A percentile compares a stretch with the other conserved stretches of the same genome.
These are phyloP conservation scores for Stichopus horrens DNA, from an alignment of 53 echinoderm and acorn worm species.

Conservation along the genomic window DNA sequence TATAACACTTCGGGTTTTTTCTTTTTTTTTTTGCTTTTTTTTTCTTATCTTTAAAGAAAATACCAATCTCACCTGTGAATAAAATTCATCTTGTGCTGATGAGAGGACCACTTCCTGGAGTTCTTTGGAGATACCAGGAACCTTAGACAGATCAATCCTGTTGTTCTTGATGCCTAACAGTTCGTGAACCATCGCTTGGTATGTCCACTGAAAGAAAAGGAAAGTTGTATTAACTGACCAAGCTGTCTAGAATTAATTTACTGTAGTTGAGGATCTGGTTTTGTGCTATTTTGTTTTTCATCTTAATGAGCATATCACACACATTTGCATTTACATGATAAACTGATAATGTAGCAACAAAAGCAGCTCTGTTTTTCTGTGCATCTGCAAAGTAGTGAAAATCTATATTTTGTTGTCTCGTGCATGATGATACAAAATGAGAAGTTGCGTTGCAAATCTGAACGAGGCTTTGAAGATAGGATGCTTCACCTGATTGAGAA, in stretches of 20 bases:
- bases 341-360: too few relatives aligned
- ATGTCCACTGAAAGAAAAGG: constrained; percentile 81
- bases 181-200: constrained; percentile 99
- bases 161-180: constrained; percentile 86
- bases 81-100: constrained; percentile 97
- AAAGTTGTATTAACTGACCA: neutral
- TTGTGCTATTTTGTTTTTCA: too few relatives aligned
- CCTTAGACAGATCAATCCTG: constrained; percentile 88
- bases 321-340: too few relatives aligned
- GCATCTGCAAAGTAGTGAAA: neutral
- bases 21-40: neutral
- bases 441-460: neutral
- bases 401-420: neutral
- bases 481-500: constrained; percentile 86
- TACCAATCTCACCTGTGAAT: constrained; percentile 64
- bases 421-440: too few relatives aligned
- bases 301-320: too few relatives aligned
- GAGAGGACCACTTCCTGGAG: constrained; percentile 93
- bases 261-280: too few relatives aligned
- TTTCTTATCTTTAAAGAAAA: neutral
- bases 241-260: too few relatives aligned
- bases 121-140: constrained; percentile 85
- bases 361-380: neutral
- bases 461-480: neutral
- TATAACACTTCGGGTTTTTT: neutral